phyloP scores from a whole-genome alignment of 1,140 invertebrate species.

The Trissolcus basalis region DNA sequence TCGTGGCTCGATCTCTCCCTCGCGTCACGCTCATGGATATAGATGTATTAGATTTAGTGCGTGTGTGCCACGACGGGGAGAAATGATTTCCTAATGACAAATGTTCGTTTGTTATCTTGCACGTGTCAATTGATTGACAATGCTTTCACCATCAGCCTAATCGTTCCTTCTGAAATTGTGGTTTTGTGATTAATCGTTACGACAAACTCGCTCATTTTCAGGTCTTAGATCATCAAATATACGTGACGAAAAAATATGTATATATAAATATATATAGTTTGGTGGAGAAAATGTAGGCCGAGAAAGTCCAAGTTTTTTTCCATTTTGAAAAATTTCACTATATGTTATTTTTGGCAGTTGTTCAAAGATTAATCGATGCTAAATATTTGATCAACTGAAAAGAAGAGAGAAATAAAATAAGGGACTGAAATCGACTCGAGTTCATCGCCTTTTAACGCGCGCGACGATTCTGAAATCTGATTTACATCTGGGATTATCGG shows the following conservation, averaged over 20 bases:
- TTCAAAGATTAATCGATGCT: too few relatives aligned
- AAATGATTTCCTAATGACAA: constrained; percentile 40
- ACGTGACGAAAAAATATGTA: too few relatives aligned
- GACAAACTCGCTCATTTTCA: too few relatives aligned
- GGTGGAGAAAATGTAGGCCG: too few relatives aligned
- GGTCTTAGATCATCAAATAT: too few relatives aligned
- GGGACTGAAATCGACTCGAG: constrained; percentile 16
- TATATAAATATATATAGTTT: too few relatives aligned
- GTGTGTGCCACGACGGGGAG: constrained; percentile 11
- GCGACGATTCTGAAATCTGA: constrained; percentile 35
- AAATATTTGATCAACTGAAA: too few relatives aligned
- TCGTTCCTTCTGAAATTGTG: constrained; percentile 11
- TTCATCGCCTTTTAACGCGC: constrained; percentile 27
- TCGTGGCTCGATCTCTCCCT: too few relatives aligned
- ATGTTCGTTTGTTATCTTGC: constrained; percentile 10
- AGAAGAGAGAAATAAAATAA: constrained; percentile 6
- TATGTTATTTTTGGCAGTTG: too few relatives aligned
- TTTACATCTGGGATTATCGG: constrained; percentile 53
- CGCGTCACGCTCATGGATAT: not conserved
- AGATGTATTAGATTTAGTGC: constrained; percentile 26
- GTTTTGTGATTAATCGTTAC: constrained; percentile 14
- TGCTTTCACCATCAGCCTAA: constrained; percentile 18
- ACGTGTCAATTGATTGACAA: constrained; percentile 17
- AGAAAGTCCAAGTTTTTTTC: too few relatives aligned
- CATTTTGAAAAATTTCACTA: too few relatives aligned